phyloP scores from a whole-genome alignment of 2,888 invertebrate species.

The Macrophya alboannulata region DNA sequence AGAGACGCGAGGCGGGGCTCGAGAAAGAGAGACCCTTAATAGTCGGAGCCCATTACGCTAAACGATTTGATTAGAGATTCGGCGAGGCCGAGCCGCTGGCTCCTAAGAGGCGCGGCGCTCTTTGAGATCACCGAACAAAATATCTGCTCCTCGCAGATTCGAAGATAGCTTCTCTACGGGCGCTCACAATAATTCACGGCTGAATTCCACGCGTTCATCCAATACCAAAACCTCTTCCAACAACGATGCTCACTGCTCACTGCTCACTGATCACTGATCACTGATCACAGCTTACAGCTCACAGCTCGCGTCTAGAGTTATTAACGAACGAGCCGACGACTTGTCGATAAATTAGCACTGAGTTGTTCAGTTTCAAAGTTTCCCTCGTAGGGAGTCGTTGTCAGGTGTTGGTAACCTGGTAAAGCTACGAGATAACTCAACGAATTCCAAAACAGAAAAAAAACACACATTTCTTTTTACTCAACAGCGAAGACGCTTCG shows the following conservation, averaged over 20 bases:
- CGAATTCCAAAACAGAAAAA: not conserved
- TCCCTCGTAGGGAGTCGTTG: not conserved
- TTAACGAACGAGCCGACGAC: slow-evolving; percentile 71
- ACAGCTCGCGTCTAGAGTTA: slow-evolving; percentile 61
- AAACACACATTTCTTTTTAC: not conserved
- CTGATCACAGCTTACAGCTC: not conserved
- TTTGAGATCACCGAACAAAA: slow-evolving; percentile 57
- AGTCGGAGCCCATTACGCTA: slow-evolving; percentile 53
- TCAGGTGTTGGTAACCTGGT: slow-evolving; percentile 23
- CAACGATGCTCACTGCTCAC: not conserved
- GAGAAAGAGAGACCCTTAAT: slow-evolving; percentile 44
- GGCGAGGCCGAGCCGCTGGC: slow-evolving; percentile 50
- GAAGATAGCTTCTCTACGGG: slow-evolving; percentile 65
- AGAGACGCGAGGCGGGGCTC: slow-evolving; percentile 47
- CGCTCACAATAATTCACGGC: slow-evolving; percentile 71
- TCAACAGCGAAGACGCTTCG: not conserved
- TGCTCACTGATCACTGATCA: not conserved
- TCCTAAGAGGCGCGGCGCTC: slow-evolving; percentile 55
- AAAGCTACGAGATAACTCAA: not conserved
- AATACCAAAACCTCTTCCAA: slow-evolving; percentile 35
- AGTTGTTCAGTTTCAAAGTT: slow-evolving; percentile 58
- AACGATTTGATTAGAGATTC: slow-evolving; percentile 59
- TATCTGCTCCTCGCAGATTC: slow-evolving; percentile 69
- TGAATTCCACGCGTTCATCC: slow-evolving; percentile 69
- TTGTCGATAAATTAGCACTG: slow-evolving; percentile 71